Evolutionary conservation across 2,113 vertebrate species (phyloP), one percentile per base, ranked within the genome.

Genomic region (Myocastor coypus): DNA sequence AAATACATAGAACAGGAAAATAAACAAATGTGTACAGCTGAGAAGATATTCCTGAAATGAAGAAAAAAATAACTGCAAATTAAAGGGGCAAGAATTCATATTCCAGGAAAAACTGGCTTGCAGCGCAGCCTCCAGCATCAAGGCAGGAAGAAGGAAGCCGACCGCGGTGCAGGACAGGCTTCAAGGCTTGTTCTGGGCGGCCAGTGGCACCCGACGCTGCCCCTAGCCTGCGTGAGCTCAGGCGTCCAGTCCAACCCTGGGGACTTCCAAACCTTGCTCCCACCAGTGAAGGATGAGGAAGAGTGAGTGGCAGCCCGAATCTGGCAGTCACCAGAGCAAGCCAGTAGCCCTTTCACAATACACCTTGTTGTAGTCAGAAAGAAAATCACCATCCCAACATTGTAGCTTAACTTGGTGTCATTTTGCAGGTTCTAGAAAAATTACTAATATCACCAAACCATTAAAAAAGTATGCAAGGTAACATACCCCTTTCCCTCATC

Each of bases 131-230:
- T 66, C 81, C 4, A 57, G 55, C 55, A 19, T 57, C 71, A 4
- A 3, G 69, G 42, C 42, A 9, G 14, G 28, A 68, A 42, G 34
- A 52, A 40, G 73, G 22, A 17, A 0, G 7, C 11, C 5, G 3
- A 3, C n/a, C 13, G 3, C 28, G 6, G 30, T 1, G 69, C 1
- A 1, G 0, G 0, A 11, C 26, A 2, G 12, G 12, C 69, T 66
- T 37, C 17, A 0, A 55, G 14, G 46, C 77, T 57, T 32, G 12
- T 11, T 14, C 55, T 17, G 55, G 55, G 55, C 55, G 4, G 40
- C 22, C 75, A 1, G 42, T 8, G 75, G 71, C 37, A 42, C 22
- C 71, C 26, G 71, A 30, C 26, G 28, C 26, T 7, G 75, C 3
- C 42, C 42, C 75, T 26, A 4, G 42, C 42, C 50, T 46, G 26